Evolutionary conservation across 2,113 vertebrate genomes (phyloP).

Genomic region (Ailuropoda melanoleuca): DNA sequence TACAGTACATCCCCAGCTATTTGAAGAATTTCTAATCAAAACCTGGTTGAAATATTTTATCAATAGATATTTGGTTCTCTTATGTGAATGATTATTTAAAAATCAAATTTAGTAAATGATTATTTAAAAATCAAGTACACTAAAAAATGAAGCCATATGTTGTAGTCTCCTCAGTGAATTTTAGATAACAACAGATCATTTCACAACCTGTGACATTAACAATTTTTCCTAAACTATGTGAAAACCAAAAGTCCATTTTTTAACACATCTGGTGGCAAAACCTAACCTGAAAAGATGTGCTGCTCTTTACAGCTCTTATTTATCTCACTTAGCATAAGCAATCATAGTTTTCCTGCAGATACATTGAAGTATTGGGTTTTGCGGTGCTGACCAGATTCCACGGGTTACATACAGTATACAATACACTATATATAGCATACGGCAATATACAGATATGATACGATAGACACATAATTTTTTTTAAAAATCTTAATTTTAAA

Average conservation of each 20-base stretch:
- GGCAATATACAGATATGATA: neutral
- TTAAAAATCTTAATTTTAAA: neutral
- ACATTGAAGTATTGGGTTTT: neutral
- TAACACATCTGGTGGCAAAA: neutral
- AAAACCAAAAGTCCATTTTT: neutral
- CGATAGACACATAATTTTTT: neutral
- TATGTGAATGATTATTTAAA: neutral
- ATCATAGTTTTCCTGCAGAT: neutral
- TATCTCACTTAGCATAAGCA: neutral
- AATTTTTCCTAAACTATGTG: neutral
- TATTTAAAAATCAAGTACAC: neutral
- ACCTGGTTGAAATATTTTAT: neutral
- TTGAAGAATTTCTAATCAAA: neutral
- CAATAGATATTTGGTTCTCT: neutral
- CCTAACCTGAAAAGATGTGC: neutral
- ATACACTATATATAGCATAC: neutral
- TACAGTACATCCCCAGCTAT: no score
- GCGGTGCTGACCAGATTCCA: neutral
- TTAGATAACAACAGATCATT: neutral
- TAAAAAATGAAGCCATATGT: neutral
- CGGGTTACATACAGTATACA: neutral
- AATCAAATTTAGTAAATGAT: neutral
- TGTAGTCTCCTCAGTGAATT: neutral
- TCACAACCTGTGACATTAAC: neutral
- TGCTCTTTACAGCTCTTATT: neutral